Base-by-base conservation (phyloP, 2,888 invertebrate genomes). In the Morpho achilles region DNA sequence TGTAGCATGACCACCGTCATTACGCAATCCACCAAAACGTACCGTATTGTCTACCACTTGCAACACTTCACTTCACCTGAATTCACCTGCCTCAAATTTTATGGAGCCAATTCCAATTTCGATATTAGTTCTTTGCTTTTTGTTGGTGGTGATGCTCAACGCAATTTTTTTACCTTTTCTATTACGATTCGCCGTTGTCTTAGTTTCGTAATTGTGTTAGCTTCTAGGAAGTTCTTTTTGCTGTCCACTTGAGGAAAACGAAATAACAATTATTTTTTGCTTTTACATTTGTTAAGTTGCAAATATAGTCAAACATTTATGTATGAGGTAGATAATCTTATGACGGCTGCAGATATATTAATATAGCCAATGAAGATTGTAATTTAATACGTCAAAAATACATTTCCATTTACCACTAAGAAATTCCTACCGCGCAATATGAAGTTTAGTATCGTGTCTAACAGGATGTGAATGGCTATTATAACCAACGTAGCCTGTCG, bases 1-100 rank as follows among this genome's bases (percentile, higher is more conserved):
- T 60, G 58, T 43, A 47, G 70, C 76, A 69, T 78, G 73, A 74
- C 74, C 71, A 68, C 74, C 64, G 58, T 63, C 61, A 65, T 75
- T 72, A 63, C 69, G 70, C 68, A 74, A 75, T 57, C 56, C 45
- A 49, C 40, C 50, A 53, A 64, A 66, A 62, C 32, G 53, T 50
- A 45, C 46, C 16, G 51, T 48, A 59, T 63, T 61, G 55, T 58
- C 49, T n/a, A 49, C 50, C 23, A 16, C 45, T 53, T 56, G 58
- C 52, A 57, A 59, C 56, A 63, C 56, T 56, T 63, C 48, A 56
- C 56, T 61, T 53, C 62, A 62, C 59, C 51, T 51, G 44, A 56
- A 40, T 54, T 62, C 56, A 59, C 51, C 51, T 62, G 50, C 55
- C 50, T 39, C 49, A 32, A 39, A 55, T 55, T 55, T 55, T 55